Evolutionary conservation across 2,888 invertebrate genomes (phyloP).

Genomic region (Hofmannophila pseudospretella): DNA sequence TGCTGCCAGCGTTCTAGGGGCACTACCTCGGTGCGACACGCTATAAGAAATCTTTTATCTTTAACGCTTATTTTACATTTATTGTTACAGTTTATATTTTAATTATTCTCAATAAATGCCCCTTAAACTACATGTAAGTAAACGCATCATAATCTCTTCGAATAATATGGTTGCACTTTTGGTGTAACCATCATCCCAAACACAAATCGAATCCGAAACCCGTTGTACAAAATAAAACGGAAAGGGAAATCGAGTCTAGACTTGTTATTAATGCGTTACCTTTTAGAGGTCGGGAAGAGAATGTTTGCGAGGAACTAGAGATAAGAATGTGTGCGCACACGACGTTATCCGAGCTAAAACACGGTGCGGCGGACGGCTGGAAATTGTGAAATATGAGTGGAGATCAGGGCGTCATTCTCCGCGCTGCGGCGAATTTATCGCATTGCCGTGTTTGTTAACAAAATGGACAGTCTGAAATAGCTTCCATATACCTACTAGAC

Average conservation of each 20-base stretch:
- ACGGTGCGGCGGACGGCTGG: conserved; percentile 30
- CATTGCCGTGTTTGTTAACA: conserved; percentile 38
- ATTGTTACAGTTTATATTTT: no score
- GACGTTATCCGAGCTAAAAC: conserved; percentile 44
- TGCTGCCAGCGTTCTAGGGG: no score
- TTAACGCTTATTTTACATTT: no score
- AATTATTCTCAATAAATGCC: no score
- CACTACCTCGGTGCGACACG: no score
- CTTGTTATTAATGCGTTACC: conserved; percentile 40
- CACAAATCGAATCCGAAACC: no score
- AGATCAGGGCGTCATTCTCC: conserved; percentile 55
- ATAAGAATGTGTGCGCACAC: conserved; percentile 28
- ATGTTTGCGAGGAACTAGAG: conserved; percentile 14
- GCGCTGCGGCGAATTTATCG: conserved; percentile 54
- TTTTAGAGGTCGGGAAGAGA: conserved; percentile 23
- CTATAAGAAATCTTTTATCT: no score
- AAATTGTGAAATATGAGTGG: conserved; percentile 62
- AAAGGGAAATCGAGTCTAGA: conserved; percentile 32
- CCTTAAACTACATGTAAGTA: no score
- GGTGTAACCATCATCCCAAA: no score
- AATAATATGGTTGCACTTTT: no score
- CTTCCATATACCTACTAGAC: no score
- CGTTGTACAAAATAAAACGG: conserved; percentile 21
- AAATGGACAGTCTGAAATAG: conserved; percentile 31
- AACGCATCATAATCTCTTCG: no score